Base-by-base conservation (phyloP, 2,797 vertebrate species). In the Cottoperca gobio region DNA sequence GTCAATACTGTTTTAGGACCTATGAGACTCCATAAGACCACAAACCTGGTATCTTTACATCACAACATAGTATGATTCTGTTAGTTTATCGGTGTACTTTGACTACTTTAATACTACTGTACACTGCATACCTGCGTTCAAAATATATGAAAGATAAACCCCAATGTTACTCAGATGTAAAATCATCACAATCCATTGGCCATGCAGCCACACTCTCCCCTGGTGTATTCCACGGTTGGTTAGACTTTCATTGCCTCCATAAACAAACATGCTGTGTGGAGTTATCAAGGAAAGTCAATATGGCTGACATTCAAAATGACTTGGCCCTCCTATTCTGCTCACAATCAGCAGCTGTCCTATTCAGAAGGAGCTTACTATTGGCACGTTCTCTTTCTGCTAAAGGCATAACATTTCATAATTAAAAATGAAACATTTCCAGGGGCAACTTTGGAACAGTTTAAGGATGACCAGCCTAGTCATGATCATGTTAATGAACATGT, bases 301-400 rank as follows among this genome's bases (percentile, higher is more conserved):
- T 91, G 90, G 89, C 88, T 90, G 88, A 92, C 87, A 83, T 90
- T 91, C 89, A 90, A 87, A 88, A 81, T 23, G 63, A 76, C 73
- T 85, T 89, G 88, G 91, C 88, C 79, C 62, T 71, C 59, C 54
- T 63, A 33, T 63, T 83, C 71, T 58, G 76, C 79, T 89, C 86
- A 73, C 79, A 79, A 76, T 81, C 84, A 80, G 86, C 88, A 87
- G 87, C 89, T 87, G 89, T 86, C 72, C 87, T 48, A 40, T 88
- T 91, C 84, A 87, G 62, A 69, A 61, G 67, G 42, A 76, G 76
- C 78, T 70, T 46, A 73, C 58, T n/a, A 68, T 63, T 80, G 86
- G 85, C 84, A 31, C 23, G 10, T 65, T 50, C 39, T 70, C 43
- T 65, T 43, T 60, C 66, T 62, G 83, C 74, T 67, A 8, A 79